Base-by-base conservation (phyloP, 53 echinoderm and acorn worm genomes). In the Glandiceps talaboti region DNA sequence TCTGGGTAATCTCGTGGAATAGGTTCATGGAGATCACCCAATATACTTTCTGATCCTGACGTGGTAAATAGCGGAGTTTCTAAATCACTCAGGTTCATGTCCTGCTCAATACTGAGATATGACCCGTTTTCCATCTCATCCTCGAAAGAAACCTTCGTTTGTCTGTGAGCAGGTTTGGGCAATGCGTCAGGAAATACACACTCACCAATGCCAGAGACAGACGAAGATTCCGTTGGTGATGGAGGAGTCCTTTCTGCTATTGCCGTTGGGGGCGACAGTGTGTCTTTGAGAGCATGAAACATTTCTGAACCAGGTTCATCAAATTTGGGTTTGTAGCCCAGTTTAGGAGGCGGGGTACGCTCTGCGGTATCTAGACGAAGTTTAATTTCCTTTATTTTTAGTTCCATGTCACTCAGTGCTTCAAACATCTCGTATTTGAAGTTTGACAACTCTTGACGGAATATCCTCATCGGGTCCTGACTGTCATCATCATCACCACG, bases 361-460 rank as follows among this genome's bases (percentile, higher is more conserved):
- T 45, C 64, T 6, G 64, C 64, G 20, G 6, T 6, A 20, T 45
- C 64, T 12, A 45, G 64, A 20, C 89, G 85, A 45, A 83, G 84
- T 84, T 99, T 92, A 93, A 99, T 93, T 32, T 99, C 93, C 77
- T 86, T 89, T 91, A 99, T 99, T 83, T 94, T 93, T 29, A 87
- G 83, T 31, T 99, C 99, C 93, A 99, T 94, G 30, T 93, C 99
- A 30, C 93, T 89, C 74, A 99, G 88, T 14, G 99, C 99, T 80
- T 99, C 99, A 77, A 99, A 99, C 99, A 99, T 99, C 85, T 99
- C 99, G 80, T 99, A 99, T 83, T 99, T 99, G 91, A 99, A 99
- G 32, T 93, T 93, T 0, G 99, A 99, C 30, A 99, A 91, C 30
- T 99, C 99, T 84, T 99, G 93, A 74, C 93, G 93, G 82, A 99